Evolutionary conservation across 1,140 invertebrate species (phyloP).

Genomic region (Temnothorax nylanderi): DNA sequence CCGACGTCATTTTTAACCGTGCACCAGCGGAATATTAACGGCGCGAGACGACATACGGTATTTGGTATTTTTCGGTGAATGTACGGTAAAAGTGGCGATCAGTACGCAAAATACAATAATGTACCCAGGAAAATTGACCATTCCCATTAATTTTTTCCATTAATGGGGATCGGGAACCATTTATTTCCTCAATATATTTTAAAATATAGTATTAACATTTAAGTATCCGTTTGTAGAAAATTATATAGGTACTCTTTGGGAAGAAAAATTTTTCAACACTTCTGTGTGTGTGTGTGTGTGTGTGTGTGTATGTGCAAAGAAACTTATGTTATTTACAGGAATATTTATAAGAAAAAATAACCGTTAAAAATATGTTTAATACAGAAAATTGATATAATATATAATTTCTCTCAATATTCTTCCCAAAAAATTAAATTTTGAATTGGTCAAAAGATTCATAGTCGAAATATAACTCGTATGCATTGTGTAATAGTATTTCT

Average conservation of each 20-base stretch:
- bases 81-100: background rate
- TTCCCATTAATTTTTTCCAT: background rate
- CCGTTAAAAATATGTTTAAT: background rate
- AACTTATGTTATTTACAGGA: background rate
- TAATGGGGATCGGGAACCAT: background rate
- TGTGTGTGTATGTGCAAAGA: too few species aligned
- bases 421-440: background rate
- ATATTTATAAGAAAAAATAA: background rate
- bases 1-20: constrained; percentile 44
- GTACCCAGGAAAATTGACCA: background rate
- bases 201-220: constrained; percentile 19
- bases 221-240: background rate
- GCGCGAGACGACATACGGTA: constrained; percentile 18
- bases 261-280: background rate
- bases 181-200: background rate
- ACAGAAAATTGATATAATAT: background rate
- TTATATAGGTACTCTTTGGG: background rate
- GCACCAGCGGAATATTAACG: constrained; percentile 45
- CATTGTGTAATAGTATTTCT: background rate
- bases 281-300: background rate
- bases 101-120: background rate
- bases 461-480: background rate
- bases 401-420: background rate
- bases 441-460: background rate
- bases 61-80: constrained; percentile 22